Conservation (phyloP, 1,140 invertebrate genomes). For the Drosophila mayri region DNA sequence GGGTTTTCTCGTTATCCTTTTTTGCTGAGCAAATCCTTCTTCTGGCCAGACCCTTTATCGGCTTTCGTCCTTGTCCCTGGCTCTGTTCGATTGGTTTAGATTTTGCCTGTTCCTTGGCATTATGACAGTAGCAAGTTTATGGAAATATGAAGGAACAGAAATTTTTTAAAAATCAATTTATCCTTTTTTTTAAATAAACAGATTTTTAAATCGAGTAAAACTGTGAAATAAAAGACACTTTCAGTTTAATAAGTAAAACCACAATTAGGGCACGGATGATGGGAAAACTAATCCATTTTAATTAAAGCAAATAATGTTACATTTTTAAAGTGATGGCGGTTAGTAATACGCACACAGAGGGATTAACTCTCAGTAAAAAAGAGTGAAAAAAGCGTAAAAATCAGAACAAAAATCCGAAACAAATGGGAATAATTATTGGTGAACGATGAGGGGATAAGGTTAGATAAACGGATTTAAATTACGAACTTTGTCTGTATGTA, state of each 20-base stretch:
- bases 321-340: slow-evolving; percentile 66
- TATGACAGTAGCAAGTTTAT: slow-evolving; percentile 2
- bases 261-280: slow-evolving; percentile 42
- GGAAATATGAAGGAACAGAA: neutral
- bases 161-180: neutral
- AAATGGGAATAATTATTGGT: slow-evolving; percentile 57
- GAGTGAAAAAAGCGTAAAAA: slow-evolving; percentile 13
- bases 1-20: slow-evolving; percentile 45
- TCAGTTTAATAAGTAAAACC: slow-evolving; percentile 1
- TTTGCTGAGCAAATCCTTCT: slow-evolving; percentile 26
- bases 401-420: slow-evolving; percentile 35
- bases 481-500: slow-evolving; percentile 25
- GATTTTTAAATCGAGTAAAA: neutral
- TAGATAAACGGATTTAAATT: slow-evolving; percentile 79
- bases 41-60: slow-evolving; percentile 16
- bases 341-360: slow-evolving; percentile 34
- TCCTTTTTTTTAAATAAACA: neutral
- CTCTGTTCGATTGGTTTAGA: slow-evolving; percentile 28
- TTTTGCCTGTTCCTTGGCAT: slow-evolving; percentile 10
- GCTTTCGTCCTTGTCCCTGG: slow-evolving; percentile 6
- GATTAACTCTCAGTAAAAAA: slow-evolving; percentile 42
- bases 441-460: slow-evolving; percentile 36
- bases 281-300: slow-evolving; percentile 75
- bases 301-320: slow-evolving; percentile 76
- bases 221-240: neutral